Evolutionary conservation across 2,797 vertebrate genomes (phyloP).

Genomic region (Dicrostonyx torquatus): DNA sequence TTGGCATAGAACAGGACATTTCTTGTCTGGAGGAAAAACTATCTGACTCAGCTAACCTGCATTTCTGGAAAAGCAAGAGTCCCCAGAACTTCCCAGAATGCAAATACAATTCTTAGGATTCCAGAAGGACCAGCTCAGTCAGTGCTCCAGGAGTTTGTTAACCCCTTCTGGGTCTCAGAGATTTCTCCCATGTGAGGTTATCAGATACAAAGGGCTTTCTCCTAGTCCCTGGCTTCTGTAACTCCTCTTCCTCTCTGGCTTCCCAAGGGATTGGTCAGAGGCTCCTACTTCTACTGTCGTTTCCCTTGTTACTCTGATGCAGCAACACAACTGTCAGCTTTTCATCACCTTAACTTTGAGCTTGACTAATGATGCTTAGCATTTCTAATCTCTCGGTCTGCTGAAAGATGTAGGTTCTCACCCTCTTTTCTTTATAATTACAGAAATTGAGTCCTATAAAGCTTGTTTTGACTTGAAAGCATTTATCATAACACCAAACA

Average conservation of each 20-base stretch:
- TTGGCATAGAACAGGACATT: neutral
- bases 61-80: constrained; percentile 20
- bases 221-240: neutral
- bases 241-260: neutral
- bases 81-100: too few species aligned
- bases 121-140: neutral
- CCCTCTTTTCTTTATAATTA: neutral
- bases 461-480: neutral
- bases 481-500: neutral
- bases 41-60: constrained; percentile 9
- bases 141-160: neutral
- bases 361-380: neutral
- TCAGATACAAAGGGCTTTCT: rapidly evolving
- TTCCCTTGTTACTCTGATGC: neutral
- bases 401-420: neutral
- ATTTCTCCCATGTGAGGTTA: neutral
- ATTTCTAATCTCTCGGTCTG: neutral
- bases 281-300: neutral
- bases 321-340: neutral
- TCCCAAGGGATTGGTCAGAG: neutral
- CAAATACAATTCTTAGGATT: neutral
- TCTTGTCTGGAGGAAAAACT: neutral
- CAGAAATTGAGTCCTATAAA: neutral
- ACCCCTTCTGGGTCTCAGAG: neutral
- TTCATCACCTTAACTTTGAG: neutral